Conservation (phyloP, 2,113 vertebrate genomes). For the Oreotragus oreotragus region DNA sequence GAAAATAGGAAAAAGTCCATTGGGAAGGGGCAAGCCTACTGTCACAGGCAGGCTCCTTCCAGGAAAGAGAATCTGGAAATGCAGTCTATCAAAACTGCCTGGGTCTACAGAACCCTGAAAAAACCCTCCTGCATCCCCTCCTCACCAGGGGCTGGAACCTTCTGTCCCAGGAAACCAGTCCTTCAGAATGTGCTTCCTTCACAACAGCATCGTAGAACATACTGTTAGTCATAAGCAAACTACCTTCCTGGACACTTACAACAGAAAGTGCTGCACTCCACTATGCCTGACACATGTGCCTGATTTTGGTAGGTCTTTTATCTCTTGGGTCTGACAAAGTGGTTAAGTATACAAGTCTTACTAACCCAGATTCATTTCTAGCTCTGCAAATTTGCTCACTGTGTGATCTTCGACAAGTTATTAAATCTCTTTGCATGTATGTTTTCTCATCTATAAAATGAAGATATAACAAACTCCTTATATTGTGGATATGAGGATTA, state of each 20-base stretch:
- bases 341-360: neutral
- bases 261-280: neutral
- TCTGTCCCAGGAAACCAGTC: neutral
- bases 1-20: neutral
- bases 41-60: neutral
- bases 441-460: neutral
- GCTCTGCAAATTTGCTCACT: neutral
- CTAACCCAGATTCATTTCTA: neutral
- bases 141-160: neutral
- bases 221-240: neutral
- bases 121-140: neutral
- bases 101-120: neutral
- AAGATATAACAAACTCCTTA: neutral
- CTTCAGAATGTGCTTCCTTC: neutral
- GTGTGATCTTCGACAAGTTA: neutral
- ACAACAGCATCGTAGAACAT: neutral
- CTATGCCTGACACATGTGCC: too few relatives aligned
- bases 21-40: neutral
- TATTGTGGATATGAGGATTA: neutral
- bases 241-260: neutral
- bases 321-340: neutral
- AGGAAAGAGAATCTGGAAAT: neutral
- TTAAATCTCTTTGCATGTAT: neutral
- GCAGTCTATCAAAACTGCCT: neutral
- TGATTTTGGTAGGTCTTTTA: rapidly evolving